These are phyloP conservation scores for Aphelocoma californica DNA, from an alignment of 2,797 vertebrate species.

Conservation along the genomic window DNA sequence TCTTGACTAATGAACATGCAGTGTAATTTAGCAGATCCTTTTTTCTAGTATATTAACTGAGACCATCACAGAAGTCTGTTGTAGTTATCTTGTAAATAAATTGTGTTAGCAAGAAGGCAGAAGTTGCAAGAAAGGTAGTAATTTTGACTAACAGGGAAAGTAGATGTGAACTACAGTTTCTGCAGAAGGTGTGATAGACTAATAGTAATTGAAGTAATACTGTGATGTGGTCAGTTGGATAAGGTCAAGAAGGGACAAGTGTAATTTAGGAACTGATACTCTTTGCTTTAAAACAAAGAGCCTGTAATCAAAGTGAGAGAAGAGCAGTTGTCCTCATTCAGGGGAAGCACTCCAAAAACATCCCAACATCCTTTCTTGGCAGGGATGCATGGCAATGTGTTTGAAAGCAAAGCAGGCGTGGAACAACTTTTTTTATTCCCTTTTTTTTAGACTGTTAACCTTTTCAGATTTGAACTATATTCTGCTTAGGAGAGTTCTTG, in stretches of 20 bases:
- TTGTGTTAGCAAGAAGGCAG: background rate
- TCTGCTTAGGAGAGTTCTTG: background rate
- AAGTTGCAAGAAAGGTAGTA: background rate
- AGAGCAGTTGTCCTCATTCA: background rate
- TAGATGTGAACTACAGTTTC: background rate
- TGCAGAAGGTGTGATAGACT: background rate
- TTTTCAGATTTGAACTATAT: background rate
- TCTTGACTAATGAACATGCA: background rate
- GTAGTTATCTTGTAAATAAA: background rate
- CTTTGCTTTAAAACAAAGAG: background rate
- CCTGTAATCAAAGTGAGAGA: rapidly evolving
- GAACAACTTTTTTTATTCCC: background rate
- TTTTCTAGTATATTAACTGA: background rate
- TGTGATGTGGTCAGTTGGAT: background rate
- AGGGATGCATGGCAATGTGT: background rate
- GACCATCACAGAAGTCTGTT: background rate
- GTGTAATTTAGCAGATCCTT: background rate
- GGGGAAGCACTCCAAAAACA: background rate
- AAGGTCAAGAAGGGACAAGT: background rate
- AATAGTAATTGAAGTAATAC: background rate
- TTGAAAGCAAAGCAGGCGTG: background rate
- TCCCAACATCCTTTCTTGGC: background rate
- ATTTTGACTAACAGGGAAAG: background rate
- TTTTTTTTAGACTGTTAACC: background rate
- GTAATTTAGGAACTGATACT: background rate